These are phyloP conservation scores for Euglossa dilemma DNA, from an alignment of 1,140 invertebrate genomes.

Conservation along the genomic window DNA sequence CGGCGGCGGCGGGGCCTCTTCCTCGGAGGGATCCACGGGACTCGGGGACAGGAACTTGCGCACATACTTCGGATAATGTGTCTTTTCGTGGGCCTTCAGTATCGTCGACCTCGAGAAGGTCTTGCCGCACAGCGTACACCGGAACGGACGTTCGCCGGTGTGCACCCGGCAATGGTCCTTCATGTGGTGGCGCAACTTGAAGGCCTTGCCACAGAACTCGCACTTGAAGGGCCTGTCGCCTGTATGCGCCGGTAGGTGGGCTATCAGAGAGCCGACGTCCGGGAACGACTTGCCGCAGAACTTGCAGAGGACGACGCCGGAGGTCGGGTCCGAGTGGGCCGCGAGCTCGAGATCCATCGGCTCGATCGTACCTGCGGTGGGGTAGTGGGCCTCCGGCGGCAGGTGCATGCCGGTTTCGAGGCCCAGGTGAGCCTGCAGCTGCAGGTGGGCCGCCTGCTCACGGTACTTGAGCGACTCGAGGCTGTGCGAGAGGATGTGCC, in stretches of 20 bases:
- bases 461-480: conserved; percentile 93
- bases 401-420: conserved; percentile 77
- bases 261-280: conserved; percentile 92
- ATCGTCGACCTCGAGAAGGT: conserved; percentile 94
- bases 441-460: conserved; percentile 84
- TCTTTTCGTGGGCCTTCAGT: conserved; percentile 95
- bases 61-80: conserved; percentile 94
- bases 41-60: conserved; percentile 93
- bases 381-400: conserved; percentile 80
- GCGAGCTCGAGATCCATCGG: conserved; percentile 82
- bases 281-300: conserved; percentile 95
- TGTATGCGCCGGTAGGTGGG: conserved; percentile 93
- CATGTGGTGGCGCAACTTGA: conserved; percentile 95
- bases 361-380: conserved; percentile 79
- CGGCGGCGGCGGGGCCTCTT: conserved; percentile 85
- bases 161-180: conserved; percentile 96
- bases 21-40: conserved; percentile 90
- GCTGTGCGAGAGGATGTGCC: conserved; percentile 93
- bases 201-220: conserved; percentile 95
- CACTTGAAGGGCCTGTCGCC: conserved; percentile 95
- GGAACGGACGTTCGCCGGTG: conserved; percentile 94
- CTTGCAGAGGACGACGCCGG: conserved; percentile 91
- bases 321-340: conserved; percentile 85
- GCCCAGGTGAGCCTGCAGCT: conserved; percentile 83
- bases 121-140: conserved; percentile 93